Percentiles rank a stretch among this genome's conserved stretches.
These are phyloP conservation scores for Leptopilina drosophilae DNA, from an alignment of 2,888 invertebrate species.

Conservation along the genomic window DNA sequence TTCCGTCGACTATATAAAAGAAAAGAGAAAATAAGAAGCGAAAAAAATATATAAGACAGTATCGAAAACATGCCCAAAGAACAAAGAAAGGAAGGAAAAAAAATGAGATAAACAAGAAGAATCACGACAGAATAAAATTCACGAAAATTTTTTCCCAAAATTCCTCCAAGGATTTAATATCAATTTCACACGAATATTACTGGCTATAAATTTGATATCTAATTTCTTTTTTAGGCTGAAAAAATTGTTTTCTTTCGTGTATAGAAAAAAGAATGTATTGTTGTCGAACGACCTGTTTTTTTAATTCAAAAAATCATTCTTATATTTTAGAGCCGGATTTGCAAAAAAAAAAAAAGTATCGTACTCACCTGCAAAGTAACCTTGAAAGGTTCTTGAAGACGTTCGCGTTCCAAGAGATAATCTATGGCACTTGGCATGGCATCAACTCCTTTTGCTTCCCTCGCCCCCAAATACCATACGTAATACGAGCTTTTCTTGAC, in stretches of 20 bases:
- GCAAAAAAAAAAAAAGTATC: slow-evolving; percentile 38
- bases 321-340: slow-evolving; percentile 16
- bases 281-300: neutral
- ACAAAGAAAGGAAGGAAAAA: neutral
- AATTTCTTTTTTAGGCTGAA: neutral
- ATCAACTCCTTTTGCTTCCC: slow-evolving; percentile 94
- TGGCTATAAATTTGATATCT: neutral
- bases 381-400: slow-evolving; percentile 92
- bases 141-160: neutral
- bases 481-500: slow-evolving; percentile 94
- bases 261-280: neutral
- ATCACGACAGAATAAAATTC: no score
- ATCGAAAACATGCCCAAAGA: neutral
- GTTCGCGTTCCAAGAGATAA: slow-evolving; percentile 89
- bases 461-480: slow-evolving; percentile 96
- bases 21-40: neutral
- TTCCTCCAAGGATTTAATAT: slow-evolving; percentile 9
- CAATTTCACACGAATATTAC: neutral
- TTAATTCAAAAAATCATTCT: neutral
- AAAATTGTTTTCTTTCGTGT: no score
- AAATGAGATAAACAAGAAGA: no score
- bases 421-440: slow-evolving; percentile 91
- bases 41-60: neutral
- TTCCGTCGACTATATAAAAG: neutral
- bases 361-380: slow-evolving; percentile 88